Percentiles rank a stretch among this genome's conserved stretches.
These are phyloP conservation scores for Choristoneura rosaceana DNA, from an alignment of 2,888 invertebrate species.

Conservation along the genomic window DNA sequence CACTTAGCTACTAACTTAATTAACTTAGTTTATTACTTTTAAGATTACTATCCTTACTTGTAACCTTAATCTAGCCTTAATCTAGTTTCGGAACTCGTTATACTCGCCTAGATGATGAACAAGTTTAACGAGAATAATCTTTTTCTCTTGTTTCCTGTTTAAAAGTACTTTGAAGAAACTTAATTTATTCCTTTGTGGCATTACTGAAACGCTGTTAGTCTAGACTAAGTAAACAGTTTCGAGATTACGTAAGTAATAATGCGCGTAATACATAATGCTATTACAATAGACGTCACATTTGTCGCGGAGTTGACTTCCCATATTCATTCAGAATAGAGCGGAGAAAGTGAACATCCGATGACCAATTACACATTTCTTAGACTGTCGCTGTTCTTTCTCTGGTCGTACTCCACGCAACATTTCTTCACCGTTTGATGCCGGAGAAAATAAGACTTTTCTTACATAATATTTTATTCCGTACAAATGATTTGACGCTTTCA, in stretches of 20 bases:
- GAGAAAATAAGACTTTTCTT: slow-evolving; percentile 48
- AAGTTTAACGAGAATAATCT: slow-evolving; percentile 3
- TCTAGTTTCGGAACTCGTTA: slow-evolving; percentile 18
- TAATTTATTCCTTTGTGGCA: slow-evolving; percentile 17
- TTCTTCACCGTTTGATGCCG: slow-evolving; percentile 45
- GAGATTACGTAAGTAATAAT: slow-evolving; percentile 29
- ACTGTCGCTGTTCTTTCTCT: slow-evolving; percentile 50
- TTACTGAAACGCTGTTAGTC: slow-evolving; percentile 7
- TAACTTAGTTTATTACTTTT: background rate
- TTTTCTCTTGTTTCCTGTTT: slow-evolving; percentile 16
- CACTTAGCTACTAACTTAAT: slow-evolving; percentile 1
- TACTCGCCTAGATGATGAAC: slow-evolving; percentile 16
- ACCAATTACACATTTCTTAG: slow-evolving; percentile 67
- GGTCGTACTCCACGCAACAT: slow-evolving; percentile 55
- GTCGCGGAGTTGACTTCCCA: slow-evolving; percentile 51
- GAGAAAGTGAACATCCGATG: slow-evolving; percentile 60
- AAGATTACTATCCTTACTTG: slow-evolving; percentile 4
- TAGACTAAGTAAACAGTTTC: slow-evolving; percentile 21
- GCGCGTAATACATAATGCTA: slow-evolving; percentile 24
- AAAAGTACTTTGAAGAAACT: slow-evolving; percentile 6
- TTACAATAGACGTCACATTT: slow-evolving; percentile 38
- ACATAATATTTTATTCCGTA: slow-evolving; percentile 47
- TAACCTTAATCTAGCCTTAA: slow-evolving; percentile 14
- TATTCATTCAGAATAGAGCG: slow-evolving; percentile 51
- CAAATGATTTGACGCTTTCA: slow-evolving; percentile 50